Base-by-base conservation (phyloP, 2,888 invertebrate genomes). In the Hyalella azteca region DNA sequence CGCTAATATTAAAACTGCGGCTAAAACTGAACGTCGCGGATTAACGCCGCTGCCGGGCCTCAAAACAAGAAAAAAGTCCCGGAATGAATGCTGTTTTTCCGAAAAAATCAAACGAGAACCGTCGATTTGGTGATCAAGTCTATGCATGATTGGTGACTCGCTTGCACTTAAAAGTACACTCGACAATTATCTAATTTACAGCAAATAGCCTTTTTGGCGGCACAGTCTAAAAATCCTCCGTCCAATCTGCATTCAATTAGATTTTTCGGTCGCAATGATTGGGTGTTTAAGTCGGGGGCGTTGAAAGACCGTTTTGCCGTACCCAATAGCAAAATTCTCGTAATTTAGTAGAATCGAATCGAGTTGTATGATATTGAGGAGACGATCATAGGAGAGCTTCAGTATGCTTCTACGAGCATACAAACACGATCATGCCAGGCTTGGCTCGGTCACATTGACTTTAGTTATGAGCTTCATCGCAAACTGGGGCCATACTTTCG, bases 241-340 rank as follows among this genome's bases (percentile, higher is more conserved):
- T 66, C 66, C 66, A 66, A 66, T 66, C 66, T 66, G 66, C 66
- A 36, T 66, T 36, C 66, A 66, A 66, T 66, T 66, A 66, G 66
- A 29, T 66, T 66, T 66, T 66, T 66, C 36, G 66, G 66, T 36
- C 36, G 22, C 29, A 29, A 36, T 36, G 66, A 66, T 66, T 66
- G 66, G 66, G 66, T 66, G 66, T 36, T 22, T 36, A 66, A 36
- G 66, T 66, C 29, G 66, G 66, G 66, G n/a, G n/a, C n/a, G n/a
- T n/a, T n/a, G n/a, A n/a, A n/a, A n/a, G n/a, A n/a, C n/a, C n/a
- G n/a, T n/a, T n/a, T n/a, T n/a, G n/a, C n/a, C n/a, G n/a, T n/a
- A n/a, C n/a, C n/a, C n/a, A n/a, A n/a, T n/a, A n/a, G n/a, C n/a
- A n/a, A n/a, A n/a, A n/a, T n/a, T n/a, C n/a, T n/a, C n/a, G n/a